Evolutionary conservation across 2,113 vertebrate species (phyloP).

Genomic region (Vulpes lagopus): DNA sequence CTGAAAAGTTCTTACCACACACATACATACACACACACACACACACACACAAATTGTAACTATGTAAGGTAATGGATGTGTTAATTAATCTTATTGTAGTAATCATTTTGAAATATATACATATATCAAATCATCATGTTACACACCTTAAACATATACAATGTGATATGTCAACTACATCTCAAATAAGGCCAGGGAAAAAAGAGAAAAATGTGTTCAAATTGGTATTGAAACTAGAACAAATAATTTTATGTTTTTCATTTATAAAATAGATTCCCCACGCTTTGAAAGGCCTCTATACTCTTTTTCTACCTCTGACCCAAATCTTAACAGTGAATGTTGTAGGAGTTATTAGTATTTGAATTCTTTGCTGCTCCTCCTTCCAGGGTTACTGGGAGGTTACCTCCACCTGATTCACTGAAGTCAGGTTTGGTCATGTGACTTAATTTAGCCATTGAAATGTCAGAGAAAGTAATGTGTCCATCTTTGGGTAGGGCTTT

Average conservation of each 20-base stretch:
- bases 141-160: background rate
- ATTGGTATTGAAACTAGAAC: background rate
- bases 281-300: background rate
- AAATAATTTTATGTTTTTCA: conserved; percentile 21
- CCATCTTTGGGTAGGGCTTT: background rate
- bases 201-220: background rate
- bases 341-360: background rate
- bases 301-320: background rate
- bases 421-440: background rate
- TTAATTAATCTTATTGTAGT: background rate
- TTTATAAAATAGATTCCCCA: background rate
- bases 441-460: conserved; percentile 2
- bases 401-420: background rate
- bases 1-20: background rate
- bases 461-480: background rate
- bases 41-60: background rate
- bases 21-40: background rate
- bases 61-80: background rate
- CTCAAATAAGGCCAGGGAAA: background rate
- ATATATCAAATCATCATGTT: background rate
- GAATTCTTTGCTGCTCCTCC: background rate
- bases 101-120: background rate
- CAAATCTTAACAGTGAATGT: background rate
- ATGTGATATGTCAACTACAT: background rate
- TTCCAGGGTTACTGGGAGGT: background rate